These are phyloP conservation scores for Chromobotia macracanthus DNA, from an alignment of 2,797 vertebrate genomes.

Conservation along the genomic window DNA sequence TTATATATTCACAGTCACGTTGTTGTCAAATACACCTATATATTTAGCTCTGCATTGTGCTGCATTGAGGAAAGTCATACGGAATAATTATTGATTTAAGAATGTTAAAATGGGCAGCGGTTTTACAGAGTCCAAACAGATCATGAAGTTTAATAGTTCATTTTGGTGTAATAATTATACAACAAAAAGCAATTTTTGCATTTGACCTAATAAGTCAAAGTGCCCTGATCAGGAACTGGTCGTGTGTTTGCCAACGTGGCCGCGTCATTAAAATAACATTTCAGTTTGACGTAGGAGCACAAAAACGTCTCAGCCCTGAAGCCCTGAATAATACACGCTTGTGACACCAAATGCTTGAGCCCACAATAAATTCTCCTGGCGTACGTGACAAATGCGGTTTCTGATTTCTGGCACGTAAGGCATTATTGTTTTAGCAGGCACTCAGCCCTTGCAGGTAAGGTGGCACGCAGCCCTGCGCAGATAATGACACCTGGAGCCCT, in stretches of 20 bases:
- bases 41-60: no score
- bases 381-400: constrained; percentile 48
- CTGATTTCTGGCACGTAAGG: constrained; percentile 50
- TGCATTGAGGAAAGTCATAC: no score
- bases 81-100: no score
- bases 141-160: no score
- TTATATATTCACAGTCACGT: no score
- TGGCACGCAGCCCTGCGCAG: constrained; percentile 54
- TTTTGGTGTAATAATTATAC: no score
- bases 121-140: no score
- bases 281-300: not conserved
- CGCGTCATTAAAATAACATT: not conserved
- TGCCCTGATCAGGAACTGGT: not conserved
- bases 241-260: not conserved
- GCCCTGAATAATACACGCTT: constrained; percentile 6
- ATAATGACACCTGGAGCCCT: constrained; percentile 61
- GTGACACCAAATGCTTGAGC: constrained; percentile 26
- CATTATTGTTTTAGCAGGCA: constrained; percentile 55
- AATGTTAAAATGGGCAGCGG: no score
- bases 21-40: no score
- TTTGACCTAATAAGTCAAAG: not conserved
- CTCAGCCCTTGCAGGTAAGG: constrained; percentile 67
- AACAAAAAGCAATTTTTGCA: no score
- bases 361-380: constrained; percentile 48
- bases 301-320: not conserved